These are phyloP conservation scores for Netelia fuscicornis DNA, from an alignment of 2,888 invertebrate species.

Conservation along the genomic window DNA sequence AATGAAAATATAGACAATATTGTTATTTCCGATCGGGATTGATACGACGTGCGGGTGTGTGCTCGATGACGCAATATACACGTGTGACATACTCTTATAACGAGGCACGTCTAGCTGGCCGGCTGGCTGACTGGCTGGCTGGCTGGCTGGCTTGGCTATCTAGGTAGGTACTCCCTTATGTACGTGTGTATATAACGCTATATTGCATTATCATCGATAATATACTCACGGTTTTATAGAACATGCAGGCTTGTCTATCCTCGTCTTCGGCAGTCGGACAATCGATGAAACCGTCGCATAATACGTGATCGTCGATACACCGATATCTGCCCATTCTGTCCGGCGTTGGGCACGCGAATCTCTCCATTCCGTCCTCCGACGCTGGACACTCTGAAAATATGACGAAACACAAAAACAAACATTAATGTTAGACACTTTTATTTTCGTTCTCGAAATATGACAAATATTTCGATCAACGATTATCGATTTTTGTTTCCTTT, in stretches of 20 bases:
- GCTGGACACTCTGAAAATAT: constrained; percentile 94
- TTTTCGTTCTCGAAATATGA: not conserved
- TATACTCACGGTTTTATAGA: constrained; percentile 96
- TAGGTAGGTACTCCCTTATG: no score
- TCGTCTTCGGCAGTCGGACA: constrained; percentile 97
- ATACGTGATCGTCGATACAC: constrained; percentile 97
- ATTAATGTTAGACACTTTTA: not conserved
- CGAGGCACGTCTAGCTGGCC: not conserved
- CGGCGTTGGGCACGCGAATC: constrained; percentile 97
- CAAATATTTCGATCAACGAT: no score
- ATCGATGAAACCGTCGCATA: constrained; percentile 97
- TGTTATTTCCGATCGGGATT: constrained; percentile 29
- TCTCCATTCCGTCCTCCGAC: constrained; percentile 96
- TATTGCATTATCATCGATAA: not conserved
- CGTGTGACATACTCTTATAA: not conserved
- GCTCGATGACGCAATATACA: not conserved
- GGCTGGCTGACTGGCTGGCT: no score
- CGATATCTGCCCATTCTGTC: constrained; percentile 96
- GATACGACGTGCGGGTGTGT: constrained; percentile 1
- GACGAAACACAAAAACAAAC: constrained; percentile 42
- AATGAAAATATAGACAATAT: not conserved
- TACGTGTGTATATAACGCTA: constrained; percentile 39
- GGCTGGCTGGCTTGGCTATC: no score
- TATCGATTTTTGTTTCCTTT: no score
- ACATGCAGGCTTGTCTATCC: constrained; percentile 97